phyloP scores from a whole-genome alignment of 1,140 invertebrate genomes.

The Laupala kohalensis region DNA sequence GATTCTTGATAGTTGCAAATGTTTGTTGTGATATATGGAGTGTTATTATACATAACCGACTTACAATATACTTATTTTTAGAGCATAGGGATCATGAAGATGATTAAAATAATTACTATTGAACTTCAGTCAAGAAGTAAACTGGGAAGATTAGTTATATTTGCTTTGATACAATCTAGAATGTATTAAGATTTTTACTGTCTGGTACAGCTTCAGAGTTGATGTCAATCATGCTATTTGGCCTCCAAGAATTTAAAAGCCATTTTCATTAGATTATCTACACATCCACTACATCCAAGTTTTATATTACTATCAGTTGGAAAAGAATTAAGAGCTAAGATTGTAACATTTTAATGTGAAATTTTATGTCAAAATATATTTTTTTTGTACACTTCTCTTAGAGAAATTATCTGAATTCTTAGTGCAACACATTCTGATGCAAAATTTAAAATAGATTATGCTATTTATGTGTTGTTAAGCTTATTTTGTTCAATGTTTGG shows the following conservation, averaged over 20 bases:
- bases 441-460: background rate
- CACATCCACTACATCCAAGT: background rate
- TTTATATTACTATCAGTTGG: background rate
- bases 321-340: background rate
- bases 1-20: background rate
- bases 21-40: background rate
- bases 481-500: background rate
- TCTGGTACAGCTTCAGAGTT: background rate
- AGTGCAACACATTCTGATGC: background rate
- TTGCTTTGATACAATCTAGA: background rate
- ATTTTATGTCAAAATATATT: background rate
- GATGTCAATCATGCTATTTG: background rate
- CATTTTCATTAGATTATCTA: background rate
- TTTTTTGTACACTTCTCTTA: background rate
- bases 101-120: background rate
- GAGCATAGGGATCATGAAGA: background rate
- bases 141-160: background rate
- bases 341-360: background rate
- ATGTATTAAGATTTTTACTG: background rate
- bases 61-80: background rate
- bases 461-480: background rate
- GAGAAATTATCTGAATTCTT: background rate
- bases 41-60: background rate
- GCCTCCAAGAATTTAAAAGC: background rate
- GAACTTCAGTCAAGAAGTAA: no score